Base-by-base conservation (phyloP, 1,140 invertebrate species). In the Drosophila ambigua region DNA sequence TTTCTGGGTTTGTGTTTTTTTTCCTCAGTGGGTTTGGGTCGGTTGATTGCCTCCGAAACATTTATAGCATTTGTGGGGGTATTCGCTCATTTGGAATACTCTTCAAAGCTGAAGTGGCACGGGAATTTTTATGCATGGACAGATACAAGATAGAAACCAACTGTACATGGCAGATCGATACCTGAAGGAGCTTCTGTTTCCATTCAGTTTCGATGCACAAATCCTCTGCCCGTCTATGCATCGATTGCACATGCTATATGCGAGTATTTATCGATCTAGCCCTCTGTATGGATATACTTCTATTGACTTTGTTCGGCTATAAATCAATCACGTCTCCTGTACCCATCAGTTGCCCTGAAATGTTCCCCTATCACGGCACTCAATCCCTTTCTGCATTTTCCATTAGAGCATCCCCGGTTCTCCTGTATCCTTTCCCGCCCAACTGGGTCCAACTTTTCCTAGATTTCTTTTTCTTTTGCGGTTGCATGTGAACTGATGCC, bases 401-500 rank as follows among this genome's bases (percentile, higher is more conserved):
- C 15, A 2, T 16, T 26, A 28, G n/a, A 4, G 46, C 15, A 48
- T 48, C 16, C 2, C 46, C 4, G 4, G 13, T 55, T 20, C 16
- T 41, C 23, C n/a, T 57, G n/a, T 31, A 57, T 45, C 31, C 35
- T 51, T 43, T 64, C 20, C 50, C 48, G 54, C 20, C 20, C 20
- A 20, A 20, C 20, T 57, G 26, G 13, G 31, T 7, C 20, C 26
- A 44, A 15, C 49, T 46, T 35, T 52, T 65, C 5, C 28, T 35
- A 55, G 49, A 44, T 75, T 66, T 75, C 71, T 57, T 79, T 67
- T 77, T 64, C 65, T 71, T 72, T 57, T 87, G 75, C 67, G 74
- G 78, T 88, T 88, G 74, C 79, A 79, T 76, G 77, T 77, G 73
- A 69, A 69, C 64, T 65, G 64, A 73, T 58, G 67, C 52, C 82